Evolutionary conservation across 1,140 invertebrate genomes (phyloP).

Genomic region (Proctacanthus coquilletti): DNA sequence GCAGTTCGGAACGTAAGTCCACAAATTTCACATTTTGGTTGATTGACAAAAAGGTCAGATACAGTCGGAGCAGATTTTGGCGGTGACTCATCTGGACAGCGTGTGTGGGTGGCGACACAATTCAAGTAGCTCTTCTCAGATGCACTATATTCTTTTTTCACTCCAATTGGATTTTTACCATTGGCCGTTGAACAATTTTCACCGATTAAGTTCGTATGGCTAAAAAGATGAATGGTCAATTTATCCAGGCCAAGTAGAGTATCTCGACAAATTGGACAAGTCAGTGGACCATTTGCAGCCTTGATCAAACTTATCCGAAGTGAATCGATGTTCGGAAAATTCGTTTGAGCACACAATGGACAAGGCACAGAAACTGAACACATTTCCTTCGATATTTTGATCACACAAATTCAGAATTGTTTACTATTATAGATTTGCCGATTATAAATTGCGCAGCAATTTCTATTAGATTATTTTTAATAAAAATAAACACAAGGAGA

Average conservation of each 20-base stretch:
- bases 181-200: too few species aligned
- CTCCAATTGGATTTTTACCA: too few species aligned
- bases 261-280: slow-evolving; percentile 62
- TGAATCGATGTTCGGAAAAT: slow-evolving; percentile 51
- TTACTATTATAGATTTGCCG: neutral
- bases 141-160: too few species aligned
- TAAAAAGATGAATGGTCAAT: slow-evolving; percentile 68
- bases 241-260: slow-evolving; percentile 60
- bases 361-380: slow-evolving; percentile 50
- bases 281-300: slow-evolving; percentile 52
- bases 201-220: slow-evolving; percentile 35
- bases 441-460: too few species aligned
- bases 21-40: slow-evolving; percentile 48
- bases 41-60: too few species aligned
- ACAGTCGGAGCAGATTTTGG: too few species aligned
- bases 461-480: too few species aligned
- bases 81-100: slow-evolving; percentile 2
- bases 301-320: slow-evolving; percentile 53
- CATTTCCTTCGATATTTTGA: slow-evolving; percentile 23
- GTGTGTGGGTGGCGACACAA: neutral
- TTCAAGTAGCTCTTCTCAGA: too few species aligned
- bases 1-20: slow-evolving; percentile 50
- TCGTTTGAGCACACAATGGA: slow-evolving; percentile 55
- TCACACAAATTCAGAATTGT: slow-evolving; percentile 7
- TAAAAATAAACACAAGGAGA: too few species aligned